Evolutionary conservation across 2,797 vertebrate genomes (phyloP), one percentile per base, ranked within the genome.

Genomic region (Lepilemur septentrionalis): DNA sequence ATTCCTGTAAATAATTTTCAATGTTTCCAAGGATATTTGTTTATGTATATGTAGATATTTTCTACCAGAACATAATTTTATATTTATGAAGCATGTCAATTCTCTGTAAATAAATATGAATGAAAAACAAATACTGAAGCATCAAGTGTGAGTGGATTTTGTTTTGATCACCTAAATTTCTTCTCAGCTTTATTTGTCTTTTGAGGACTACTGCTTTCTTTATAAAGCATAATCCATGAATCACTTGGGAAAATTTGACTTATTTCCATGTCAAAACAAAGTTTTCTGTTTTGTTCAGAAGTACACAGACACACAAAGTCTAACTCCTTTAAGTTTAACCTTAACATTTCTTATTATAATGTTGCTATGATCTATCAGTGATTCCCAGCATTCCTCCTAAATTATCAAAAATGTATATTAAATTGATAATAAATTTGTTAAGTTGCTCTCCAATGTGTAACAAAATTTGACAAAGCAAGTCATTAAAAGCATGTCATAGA

Each of bases 1-100:
- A 98, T 81, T 94, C 65, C 89, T 97, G 90, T 97, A 98, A 98
- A 98, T 93, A 97, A 96, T 97, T 96, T 95, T 94, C 76, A 93
- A 72, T 95, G 41, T 97, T 85, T 97, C 96, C 85, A 92, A 96
- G 96, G 95, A 96, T 98, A 96, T 98, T 98, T 98, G 97, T 97
- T 92, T 97, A 67, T 96, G 57, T 90, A 82, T 89, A 91, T 89
- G 41, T 23, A 94, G 78, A 75, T 69, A 92, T 93, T 61, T 94
- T 98, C 98, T 97, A 35, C 72, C 92, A 97, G 86, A 97, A 98
- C 94, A 97, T 97, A 97, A 98, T 98, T 98, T 98, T 98, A 97
- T 98, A 98, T 98, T 98, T 98, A 98, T 98, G 98, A 98, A 98
- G 98, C 94, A 98, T 98, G 72, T 5, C 91, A 97, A 96, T 96